phyloP scores from a whole-genome alignment of 2,113 vertebrate genomes.

The Chaenocephalus aceratus region DNA sequence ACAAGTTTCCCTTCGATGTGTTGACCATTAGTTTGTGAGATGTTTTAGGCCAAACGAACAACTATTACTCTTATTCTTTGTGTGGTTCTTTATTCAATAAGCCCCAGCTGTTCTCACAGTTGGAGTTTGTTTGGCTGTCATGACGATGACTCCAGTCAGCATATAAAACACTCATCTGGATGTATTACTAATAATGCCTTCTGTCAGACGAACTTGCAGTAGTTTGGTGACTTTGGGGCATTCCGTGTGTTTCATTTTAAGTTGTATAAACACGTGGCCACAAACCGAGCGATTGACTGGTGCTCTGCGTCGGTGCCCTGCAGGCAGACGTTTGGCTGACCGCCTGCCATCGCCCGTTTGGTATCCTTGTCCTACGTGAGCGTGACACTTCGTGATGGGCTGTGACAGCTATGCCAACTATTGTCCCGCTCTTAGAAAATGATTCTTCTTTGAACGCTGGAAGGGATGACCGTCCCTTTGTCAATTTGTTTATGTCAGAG shows the following conservation, averaged over 20 bases:
- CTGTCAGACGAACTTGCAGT: not conserved
- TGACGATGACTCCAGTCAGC: not conserved
- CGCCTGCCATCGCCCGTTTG: not conserved
- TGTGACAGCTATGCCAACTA: constrained; percentile 54
- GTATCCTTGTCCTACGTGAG: constrained; percentile 13
- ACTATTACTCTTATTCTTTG: no score
- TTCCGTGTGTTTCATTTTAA: not conserved
- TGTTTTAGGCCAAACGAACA: no score
- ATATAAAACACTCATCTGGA: not conserved
- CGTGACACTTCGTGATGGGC: constrained; percentile 14
- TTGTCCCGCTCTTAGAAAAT: constrained; percentile 23
- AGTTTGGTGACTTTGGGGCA: constrained; percentile 16
- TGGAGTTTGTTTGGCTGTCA: not conserved
- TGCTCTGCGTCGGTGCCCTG: constrained; percentile 2
- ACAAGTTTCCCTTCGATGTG: no score
- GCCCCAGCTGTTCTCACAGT: not conserved
- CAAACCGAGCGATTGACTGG: not conserved
- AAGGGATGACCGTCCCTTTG: no score
- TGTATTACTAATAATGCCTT: constrained; percentile 2
- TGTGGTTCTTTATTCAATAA: no score
- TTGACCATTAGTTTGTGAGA: no score
- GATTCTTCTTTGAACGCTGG: not conserved
- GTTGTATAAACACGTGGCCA: not conserved
- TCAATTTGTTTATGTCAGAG: constrained; percentile 36
- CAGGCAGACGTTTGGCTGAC: not conserved